These are phyloP conservation scores for Lamellibrachia satsuma DNA, from an alignment of 2,888 invertebrate genomes.

Conservation along the genomic window DNA sequence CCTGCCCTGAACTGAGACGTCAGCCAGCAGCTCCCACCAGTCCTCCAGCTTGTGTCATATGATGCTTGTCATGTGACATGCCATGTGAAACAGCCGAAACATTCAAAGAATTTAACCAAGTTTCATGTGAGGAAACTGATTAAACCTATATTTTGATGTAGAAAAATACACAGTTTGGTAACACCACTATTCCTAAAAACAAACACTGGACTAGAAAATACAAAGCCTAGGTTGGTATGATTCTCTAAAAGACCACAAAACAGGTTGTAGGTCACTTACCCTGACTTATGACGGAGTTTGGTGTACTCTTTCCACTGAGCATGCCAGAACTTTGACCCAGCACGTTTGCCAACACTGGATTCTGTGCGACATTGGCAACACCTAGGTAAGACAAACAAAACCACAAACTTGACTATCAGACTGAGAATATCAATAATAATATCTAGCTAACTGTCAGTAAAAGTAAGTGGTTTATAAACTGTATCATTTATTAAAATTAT, in stretches of 20 bases:
- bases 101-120: background rate
- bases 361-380: constrained; percentile 30
- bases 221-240: background rate
- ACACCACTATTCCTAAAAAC: background rate
- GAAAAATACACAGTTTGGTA: background rate
- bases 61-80: too few species aligned
- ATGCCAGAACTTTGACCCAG: constrained; percentile 26
- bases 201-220: background rate
- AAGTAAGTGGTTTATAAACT: too few species aligned
- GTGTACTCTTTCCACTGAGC: constrained; percentile 35
- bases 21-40: too few species aligned
- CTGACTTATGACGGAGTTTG: constrained; percentile 34
- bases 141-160: background rate
- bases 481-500: too few species aligned
- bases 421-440: too few species aligned
- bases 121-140: background rate
- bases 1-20: too few species aligned
- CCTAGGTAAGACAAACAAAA: background rate
- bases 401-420: background rate
- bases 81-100: too few species aligned
- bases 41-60: too few species aligned
- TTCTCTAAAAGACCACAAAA: background rate
- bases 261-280: constrained; percentile 24
- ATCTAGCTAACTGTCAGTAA: too few species aligned
- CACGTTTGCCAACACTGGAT: constrained; percentile 33